Percentiles rank a stretch among this genome's conserved stretches.
phyloP scores from a whole-genome alignment of 2,888 invertebrate species.

The Acrobasis suavella region DNA sequence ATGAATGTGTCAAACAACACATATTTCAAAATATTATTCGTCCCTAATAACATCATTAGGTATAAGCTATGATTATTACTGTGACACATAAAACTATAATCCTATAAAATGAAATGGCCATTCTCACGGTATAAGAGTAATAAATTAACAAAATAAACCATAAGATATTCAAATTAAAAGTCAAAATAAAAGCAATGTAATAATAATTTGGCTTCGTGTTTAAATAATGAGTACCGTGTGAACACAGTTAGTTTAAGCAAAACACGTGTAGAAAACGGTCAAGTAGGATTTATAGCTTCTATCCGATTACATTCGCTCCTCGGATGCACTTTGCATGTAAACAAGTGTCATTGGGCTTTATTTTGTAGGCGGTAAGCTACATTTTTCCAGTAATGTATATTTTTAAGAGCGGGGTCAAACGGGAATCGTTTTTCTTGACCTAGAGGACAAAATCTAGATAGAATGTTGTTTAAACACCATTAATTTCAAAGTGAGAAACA shows the following conservation, averaged over 20 bases:
- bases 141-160: slow-evolving; percentile 17
- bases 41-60: not conserved
- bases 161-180: slow-evolving; percentile 14
- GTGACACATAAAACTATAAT: not conserved
- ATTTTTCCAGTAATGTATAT: slow-evolving; percentile 20
- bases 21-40: not conserved
- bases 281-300: slow-evolving; percentile 51
- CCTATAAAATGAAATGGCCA: not conserved
- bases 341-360: slow-evolving; percentile 25
- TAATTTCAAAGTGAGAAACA: not conserved
- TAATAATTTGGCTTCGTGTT: slow-evolving; percentile 50
- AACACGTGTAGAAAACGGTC: slow-evolving; percentile 46
- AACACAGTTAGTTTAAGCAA: slow-evolving; percentile 54
- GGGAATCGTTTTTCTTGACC: not conserved
- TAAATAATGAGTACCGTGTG: slow-evolving; percentile 60
- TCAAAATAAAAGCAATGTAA: slow-evolving; percentile 34
- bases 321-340: slow-evolving; percentile 52
- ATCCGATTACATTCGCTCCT: slow-evolving; percentile 53
- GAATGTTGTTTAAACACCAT: not conserved
- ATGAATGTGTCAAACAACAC: too few relatives aligned
- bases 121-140: slow-evolving; percentile 12
- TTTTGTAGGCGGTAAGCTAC: slow-evolving; percentile 15
- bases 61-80: not conserved
- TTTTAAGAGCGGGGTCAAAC: not conserved
- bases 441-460: not conserved